Evolutionary conservation across 2,113 vertebrate genomes (phyloP).

Genomic region (Halichoerus grypus): DNA sequence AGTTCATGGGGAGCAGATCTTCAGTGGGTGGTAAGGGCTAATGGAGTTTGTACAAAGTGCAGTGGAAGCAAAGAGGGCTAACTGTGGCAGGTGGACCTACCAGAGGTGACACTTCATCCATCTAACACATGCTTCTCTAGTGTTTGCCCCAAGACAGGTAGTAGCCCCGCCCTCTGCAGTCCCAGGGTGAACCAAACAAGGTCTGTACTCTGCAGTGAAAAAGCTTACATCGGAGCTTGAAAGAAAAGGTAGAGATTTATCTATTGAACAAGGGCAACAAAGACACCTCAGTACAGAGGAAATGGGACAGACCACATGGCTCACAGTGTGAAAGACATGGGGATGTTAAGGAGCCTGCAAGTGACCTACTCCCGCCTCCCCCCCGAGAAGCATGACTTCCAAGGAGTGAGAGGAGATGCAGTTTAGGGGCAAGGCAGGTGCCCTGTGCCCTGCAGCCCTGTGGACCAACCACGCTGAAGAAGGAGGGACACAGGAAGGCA

Average conservation of each 20-base stretch:
- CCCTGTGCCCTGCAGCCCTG: fast-evolving
- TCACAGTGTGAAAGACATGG: fast-evolving
- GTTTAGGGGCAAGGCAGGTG: neutral
- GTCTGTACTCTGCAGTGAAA: neutral
- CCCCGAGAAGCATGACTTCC: too few relatives aligned
- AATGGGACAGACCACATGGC: neutral
- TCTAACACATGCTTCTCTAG: too few relatives aligned
- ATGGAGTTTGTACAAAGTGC: neutral
- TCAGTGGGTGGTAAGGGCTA: too few relatives aligned
- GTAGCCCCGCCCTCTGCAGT: neutral
- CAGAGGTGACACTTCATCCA: neutral
- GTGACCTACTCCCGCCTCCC: neutral
- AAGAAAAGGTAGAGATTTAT: neutral
- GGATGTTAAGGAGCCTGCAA: neutral
- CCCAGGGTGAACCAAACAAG: fast-evolving
- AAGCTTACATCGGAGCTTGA: neutral
- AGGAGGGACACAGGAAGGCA: neutral
- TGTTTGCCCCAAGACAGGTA: neutral
- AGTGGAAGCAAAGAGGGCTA: neutral
- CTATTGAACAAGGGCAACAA: neutral
- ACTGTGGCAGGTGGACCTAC: neutral
- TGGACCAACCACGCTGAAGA: fast-evolving
- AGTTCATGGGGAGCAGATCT: neutral
- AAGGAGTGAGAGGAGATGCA: neutral
- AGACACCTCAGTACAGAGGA: neutral